phyloP scores from a whole-genome alignment of 2,888 invertebrate species.

The Melanophora roralis region DNA sequence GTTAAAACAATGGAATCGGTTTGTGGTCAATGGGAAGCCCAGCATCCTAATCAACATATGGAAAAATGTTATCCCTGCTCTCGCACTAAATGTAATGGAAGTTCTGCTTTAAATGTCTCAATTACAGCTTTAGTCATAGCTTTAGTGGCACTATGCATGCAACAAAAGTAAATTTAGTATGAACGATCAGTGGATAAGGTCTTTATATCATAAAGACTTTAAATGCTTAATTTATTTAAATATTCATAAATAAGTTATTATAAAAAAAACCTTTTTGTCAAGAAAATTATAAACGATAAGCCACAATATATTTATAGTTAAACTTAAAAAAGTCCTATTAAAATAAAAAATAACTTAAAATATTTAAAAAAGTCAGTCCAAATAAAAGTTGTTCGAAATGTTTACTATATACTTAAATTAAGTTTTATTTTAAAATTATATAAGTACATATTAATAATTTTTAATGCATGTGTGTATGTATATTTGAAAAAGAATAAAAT shows the following conservation, averaged over 20 bases:
- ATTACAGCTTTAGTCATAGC: constrained; percentile 68
- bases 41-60: constrained; percentile 59
- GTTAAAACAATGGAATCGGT: constrained; percentile 66
- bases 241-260: too few species aligned
- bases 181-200: too few species aligned
- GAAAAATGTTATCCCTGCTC: constrained; percentile 69
- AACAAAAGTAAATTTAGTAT: constrained; percentile 53
- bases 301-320: too few species aligned
- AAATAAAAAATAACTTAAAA: not conserved
- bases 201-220: not conserved
- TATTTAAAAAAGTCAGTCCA: not conserved
- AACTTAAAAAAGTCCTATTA: too few species aligned
- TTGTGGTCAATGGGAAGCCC: constrained; percentile 65
- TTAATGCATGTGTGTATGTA: not conserved
- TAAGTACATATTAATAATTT: constrained; percentile 24
- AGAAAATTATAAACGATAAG: too few species aligned
- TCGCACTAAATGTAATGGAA: constrained; percentile 71
- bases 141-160: constrained; percentile 67
- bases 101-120: constrained; percentile 67
- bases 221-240: constrained; percentile 31
- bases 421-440: constrained; percentile 42
- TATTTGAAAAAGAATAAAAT: not conserved
- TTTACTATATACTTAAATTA: constrained; percentile 16
- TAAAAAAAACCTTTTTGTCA: too few species aligned
- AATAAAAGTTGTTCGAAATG: constrained; percentile 60